Evolutionary conservation across 2,888 invertebrate genomes (phyloP).

Genomic region (Nemotelus pantherinus): DNA sequence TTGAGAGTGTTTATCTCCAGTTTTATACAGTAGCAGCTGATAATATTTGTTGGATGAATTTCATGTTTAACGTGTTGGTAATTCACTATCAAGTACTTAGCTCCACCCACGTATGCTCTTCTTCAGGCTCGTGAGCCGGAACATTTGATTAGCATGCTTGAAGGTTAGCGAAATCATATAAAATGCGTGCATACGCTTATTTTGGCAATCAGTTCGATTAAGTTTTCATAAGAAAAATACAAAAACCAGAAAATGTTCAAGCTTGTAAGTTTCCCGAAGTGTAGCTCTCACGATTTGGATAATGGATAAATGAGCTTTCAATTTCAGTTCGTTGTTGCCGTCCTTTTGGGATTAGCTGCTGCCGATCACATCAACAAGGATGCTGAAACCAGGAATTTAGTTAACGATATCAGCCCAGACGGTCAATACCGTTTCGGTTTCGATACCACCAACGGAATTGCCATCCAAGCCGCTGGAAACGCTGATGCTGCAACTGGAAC

Average conservation of each 20-base stretch:
- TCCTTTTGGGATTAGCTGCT: slow-evolving; percentile 57
- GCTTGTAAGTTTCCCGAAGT: slow-evolving; percentile 18
- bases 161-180: slow-evolving; percentile 17
- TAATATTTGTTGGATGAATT: no score
- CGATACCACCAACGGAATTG: slow-evolving; percentile 72
- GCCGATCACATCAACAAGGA: slow-evolving; percentile 61
- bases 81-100: no score
- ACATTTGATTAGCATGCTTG: not conserved
- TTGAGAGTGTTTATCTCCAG: no score
- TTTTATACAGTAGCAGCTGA: no score
- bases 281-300: not conserved
- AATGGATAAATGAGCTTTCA: not conserved
- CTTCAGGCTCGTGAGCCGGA: no score
- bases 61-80: no score
- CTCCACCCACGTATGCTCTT: no score
- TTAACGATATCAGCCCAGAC: slow-evolving; percentile 64
- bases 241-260: slow-evolving; percentile 30
- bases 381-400: slow-evolving; percentile 63
- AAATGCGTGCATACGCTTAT: not conserved
- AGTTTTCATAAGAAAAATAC: slow-evolving; percentile 7
- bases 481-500: slow-evolving; percentile 67
- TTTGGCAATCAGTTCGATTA: slow-evolving; percentile 23
- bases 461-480: slow-evolving; percentile 68
- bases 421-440: slow-evolving; percentile 65
- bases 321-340: slow-evolving; percentile 48